Base-by-base conservation (phyloP, 2,113 vertebrate genomes). In the Cichladusa arquata region DNA sequence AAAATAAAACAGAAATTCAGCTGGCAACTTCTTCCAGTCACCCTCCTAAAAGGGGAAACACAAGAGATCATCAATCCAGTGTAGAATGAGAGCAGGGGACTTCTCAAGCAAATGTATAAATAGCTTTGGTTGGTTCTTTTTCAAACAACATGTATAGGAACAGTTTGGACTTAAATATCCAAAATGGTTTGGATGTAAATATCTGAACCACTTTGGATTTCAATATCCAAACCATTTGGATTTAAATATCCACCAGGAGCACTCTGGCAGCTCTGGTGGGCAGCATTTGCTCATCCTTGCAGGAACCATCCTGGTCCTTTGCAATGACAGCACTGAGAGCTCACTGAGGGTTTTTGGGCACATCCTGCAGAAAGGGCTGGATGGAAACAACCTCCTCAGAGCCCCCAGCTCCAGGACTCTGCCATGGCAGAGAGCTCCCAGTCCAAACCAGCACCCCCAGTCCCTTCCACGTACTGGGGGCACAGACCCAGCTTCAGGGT, bases 1-100 rank as follows among this genome's bases (percentile, higher is more conserved):
- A n/a, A 76, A 93, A 96, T 96, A 34, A 97, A 97, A 97, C 94
- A 40, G 83, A 77, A 93, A 90, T 66, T 86, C 86, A 74, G 78
- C 71, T 92, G 90, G 80, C 86, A 89, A 11, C 54, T 66, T 57
- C 47, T 64, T 85, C 74, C 56, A 66, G 90, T 60, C 86, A 64
- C 67, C 69, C 62, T 92, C 74, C 82, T 90, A 71, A 73, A 88
- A 90, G 95, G 71, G 72, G 93, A 74, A 83, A 89, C 62, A 60
- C 42, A 78, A 78, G 78, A 90, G 88, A 85, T 54, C 67, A 86
- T 93, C 86, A 53, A 61, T 70, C 66, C 78, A 45, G 72, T 16
- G 20, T 24, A 80, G 5, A 62, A 28, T 31, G 90, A 91, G 87
- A 94, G 83, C 58, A 40, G 51, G 65, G 69, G 62, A 62, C 81